phyloP scores from a whole-genome alignment of 2,113 vertebrate genomes.

The Ochotona curzoniae region DNA sequence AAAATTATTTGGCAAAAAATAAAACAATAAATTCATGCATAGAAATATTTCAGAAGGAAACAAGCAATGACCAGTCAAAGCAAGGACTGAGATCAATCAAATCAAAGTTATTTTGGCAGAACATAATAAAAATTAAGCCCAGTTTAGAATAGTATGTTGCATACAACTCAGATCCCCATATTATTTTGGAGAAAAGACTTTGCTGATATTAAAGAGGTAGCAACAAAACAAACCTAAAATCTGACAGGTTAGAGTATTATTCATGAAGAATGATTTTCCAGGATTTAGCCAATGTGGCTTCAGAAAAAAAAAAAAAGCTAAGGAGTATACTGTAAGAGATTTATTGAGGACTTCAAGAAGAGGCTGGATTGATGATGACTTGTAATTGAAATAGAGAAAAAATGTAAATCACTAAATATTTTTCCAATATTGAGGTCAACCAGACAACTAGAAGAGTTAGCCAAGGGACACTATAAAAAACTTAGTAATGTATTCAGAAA shows the following conservation, averaged over 20 bases:
- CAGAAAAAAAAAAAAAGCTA: slow-evolving; percentile 40
- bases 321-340: slow-evolving; percentile 11
- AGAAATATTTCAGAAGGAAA: slow-evolving; percentile 62
- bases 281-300: neutral
- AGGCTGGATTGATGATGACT: neutral
- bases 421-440: slow-evolving; percentile 37
- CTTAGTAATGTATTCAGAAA: slow-evolving; percentile 68
- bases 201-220: slow-evolving; percentile 40
- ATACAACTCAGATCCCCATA: slow-evolving; percentile 1
- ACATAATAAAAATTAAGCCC: slow-evolving; percentile 19
- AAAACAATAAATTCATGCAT: slow-evolving; percentile 46
- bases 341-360: slow-evolving; percentile 31
- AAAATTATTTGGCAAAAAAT: slow-evolving; percentile 66
- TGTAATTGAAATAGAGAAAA: slow-evolving; percentile 61
- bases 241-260: slow-evolving; percentile 37
- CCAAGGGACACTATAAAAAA: slow-evolving; percentile 27
- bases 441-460: slow-evolving; percentile 51
- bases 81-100: slow-evolving; percentile 59
- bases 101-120: slow-evolving; percentile 62
- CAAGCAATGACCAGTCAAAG: slow-evolving; percentile 39
- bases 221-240: neutral
- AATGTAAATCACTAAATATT: slow-evolving; percentile 63
- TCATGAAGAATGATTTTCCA: slow-evolving; percentile 54
- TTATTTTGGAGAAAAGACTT: slow-evolving; percentile 57
- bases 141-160: neutral